phyloP scores from a whole-genome alignment of 2,888 invertebrate genomes.

The Agriopis leucophaearia region DNA sequence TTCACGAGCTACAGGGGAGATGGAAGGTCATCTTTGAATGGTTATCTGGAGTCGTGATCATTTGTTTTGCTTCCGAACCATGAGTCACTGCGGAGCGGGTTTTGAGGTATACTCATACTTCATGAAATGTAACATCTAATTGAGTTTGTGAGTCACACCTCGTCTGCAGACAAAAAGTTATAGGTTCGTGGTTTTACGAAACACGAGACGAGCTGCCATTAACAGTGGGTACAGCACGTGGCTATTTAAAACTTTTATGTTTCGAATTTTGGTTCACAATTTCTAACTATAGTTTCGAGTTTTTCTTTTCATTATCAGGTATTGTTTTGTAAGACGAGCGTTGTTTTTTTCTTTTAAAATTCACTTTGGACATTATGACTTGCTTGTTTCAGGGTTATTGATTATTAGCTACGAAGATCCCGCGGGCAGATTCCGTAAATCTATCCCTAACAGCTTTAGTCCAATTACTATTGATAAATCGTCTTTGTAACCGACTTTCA shows the following conservation, averaged over 20 bases:
- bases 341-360: not conserved
- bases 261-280: not conserved
- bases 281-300: not conserved
- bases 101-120: slow-evolving; percentile 53
- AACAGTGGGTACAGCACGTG: not conserved
- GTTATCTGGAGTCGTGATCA: slow-evolving; percentile 58
- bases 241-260: not conserved
- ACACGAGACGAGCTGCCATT: slow-evolving; percentile 6
- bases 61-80: slow-evolving; percentile 65
- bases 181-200: slow-evolving; percentile 37
- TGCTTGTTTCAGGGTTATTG: too few species aligned
- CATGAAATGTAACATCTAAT: slow-evolving; percentile 66
- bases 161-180: slow-evolving; percentile 51
- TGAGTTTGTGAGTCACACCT: slow-evolving; percentile 56
- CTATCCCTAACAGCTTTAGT: too few species aligned
- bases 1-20: slow-evolving; percentile 43
- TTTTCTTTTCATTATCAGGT: not conserved
- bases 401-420: too few species aligned
- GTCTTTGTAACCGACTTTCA: too few species aligned
- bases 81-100: slow-evolving; percentile 69
- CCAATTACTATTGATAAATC: too few species aligned
- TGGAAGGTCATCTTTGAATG: slow-evolving; percentile 57
- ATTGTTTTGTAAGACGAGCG: not conserved
- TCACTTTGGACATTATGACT: too few species aligned
- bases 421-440: too few species aligned